phyloP scores from a whole-genome alignment of 2,888 invertebrate species.

The Drosophila vallismaia region DNA sequence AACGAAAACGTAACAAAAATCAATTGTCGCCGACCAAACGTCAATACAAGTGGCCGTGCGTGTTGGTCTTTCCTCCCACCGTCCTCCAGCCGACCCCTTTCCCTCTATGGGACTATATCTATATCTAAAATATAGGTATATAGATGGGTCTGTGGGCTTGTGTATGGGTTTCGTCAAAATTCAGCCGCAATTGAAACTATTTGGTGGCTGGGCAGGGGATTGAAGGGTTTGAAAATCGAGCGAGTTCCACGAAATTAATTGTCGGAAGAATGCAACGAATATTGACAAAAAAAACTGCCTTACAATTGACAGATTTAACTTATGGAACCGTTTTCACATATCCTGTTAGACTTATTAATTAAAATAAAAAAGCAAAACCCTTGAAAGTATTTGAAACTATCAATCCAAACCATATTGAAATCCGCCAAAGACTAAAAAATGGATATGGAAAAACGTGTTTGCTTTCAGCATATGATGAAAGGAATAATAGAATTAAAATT shows the following conservation, averaged over 20 bases:
- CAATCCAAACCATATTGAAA: conserved; percentile 1
- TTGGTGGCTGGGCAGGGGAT: conserved; percentile 37
- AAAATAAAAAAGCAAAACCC: background rate
- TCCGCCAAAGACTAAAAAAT: background rate
- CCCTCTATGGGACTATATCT: background rate
- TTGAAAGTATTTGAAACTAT: background rate
- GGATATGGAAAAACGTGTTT: background rate
- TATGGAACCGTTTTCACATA: no score
- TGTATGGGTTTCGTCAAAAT: conserved; percentile 63
- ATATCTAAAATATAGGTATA: conserved; percentile 3
- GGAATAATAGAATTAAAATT: conserved; percentile 14
- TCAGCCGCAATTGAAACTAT: conserved; percentile 75
- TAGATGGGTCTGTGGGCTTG: conserved; percentile 21
- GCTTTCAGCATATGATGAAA: conserved; percentile 13
- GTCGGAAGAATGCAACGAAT: conserved; percentile 39
- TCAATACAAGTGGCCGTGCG: conserved; percentile 70
- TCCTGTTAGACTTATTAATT: background rate
- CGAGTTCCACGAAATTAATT: conserved; percentile 69
- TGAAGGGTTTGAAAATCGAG: conserved; percentile 12
- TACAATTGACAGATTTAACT: no score
- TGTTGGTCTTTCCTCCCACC: conserved; percentile 27
- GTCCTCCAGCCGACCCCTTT: background rate
- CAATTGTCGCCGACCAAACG: conserved; percentile 79
- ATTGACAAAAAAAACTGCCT: background rate
- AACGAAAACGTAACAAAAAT: conserved; percentile 79